Percentiles rank a stretch among this genome's conserved stretches.
phyloP scores from a whole-genome alignment of 2,113 vertebrate genomes.

The Leptodactylus fuscus region DNA sequence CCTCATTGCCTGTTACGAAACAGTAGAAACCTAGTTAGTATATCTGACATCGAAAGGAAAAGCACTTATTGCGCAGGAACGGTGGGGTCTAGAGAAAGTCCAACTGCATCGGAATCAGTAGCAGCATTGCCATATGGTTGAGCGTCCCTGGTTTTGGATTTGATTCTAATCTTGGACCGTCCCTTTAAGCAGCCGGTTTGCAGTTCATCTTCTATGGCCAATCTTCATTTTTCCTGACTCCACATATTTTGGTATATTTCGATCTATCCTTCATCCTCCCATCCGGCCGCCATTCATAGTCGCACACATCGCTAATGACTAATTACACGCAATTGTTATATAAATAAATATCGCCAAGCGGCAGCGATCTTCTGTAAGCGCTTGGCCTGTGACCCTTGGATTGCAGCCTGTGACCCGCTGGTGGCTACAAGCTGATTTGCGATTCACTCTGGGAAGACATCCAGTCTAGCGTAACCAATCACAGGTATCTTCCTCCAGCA shows the following conservation, averaged over 20 bases:
- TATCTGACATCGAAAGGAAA: too few species aligned
- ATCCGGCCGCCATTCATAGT: background rate
- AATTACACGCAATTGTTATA: constrained; percentile 3
- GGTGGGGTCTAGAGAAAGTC: too few species aligned
- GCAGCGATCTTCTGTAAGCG: constrained; percentile 7
- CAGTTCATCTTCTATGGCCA: too few species aligned
- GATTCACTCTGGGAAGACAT: constrained; percentile 44
- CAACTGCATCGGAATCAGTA: too few species aligned
- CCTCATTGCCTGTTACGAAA: too few species aligned
- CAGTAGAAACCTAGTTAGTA: too few species aligned
- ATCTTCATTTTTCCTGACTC: background rate
- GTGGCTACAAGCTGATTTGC: constrained; percentile 32
- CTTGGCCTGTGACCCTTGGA: constrained; percentile 43
- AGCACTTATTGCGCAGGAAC: too few species aligned
- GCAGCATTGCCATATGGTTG: too few species aligned
- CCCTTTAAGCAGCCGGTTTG: too few species aligned
- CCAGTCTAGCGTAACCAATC: constrained; percentile 55
- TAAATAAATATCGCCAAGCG: constrained; percentile 25
- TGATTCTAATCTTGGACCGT: too few species aligned
- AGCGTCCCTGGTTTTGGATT: too few species aligned
- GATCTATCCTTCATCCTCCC: background rate
- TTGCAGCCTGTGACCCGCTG: constrained; percentile 42
- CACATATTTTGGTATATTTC: background rate
- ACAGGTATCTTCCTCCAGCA: constrained; percentile 53
- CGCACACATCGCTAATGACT: background rate